Base-by-base conservation (phyloP, 2,113 vertebrate genomes). In the Mormyrus iriodes region DNA sequence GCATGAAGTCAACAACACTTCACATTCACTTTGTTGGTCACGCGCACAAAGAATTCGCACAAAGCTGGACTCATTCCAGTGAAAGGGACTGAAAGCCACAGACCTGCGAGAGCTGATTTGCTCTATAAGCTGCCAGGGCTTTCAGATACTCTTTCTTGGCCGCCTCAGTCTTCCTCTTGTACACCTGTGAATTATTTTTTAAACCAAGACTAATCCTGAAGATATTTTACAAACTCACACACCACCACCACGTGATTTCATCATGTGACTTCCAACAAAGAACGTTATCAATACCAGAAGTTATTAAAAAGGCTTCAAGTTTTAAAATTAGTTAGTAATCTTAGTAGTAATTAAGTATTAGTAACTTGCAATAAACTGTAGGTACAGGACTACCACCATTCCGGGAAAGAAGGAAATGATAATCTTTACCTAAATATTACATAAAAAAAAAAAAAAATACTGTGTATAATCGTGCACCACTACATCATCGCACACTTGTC, bases 121-220 rank as follows among this genome's bases (percentile, higher is more conserved):
- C 95, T 91, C 95, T 94, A 93, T 98, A 98, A 82, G 97, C 96
- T 4, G 96, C 95, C 90, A 98, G 91, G 0, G 96, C 97, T 93
- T 97, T 97, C 84, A 98, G 91, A 91, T 98, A 98, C 46, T 98
- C 97, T 91, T 96, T 97, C 92, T 97, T 97, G 1, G 97, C 97
- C 0, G 96, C 96, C 92, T 98, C 97, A 0, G 97, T 97, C 93
- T 98, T 98, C 92, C 97, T 95, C 91, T 97, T 98, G 93, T 98
- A 98, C 17, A 97, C 97, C 97, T 98, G 91, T 19, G 73, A 79
- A 35, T 51, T 7, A 42, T 42, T 24, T 73, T 73, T 42, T 76
- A 76, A 76, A 17, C 31, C 9, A 10, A 39, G 15, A 76, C 13
- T 76, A 17, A 76, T 8, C 12, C 35, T 39, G 10, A 73, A 73